Percentiles rank a stretch among this genome's conserved stretches.
These are phyloP conservation scores for Aspidoscelis tigris DNA, from an alignment of 2,113 vertebrate genomes.

Conservation along the genomic window DNA sequence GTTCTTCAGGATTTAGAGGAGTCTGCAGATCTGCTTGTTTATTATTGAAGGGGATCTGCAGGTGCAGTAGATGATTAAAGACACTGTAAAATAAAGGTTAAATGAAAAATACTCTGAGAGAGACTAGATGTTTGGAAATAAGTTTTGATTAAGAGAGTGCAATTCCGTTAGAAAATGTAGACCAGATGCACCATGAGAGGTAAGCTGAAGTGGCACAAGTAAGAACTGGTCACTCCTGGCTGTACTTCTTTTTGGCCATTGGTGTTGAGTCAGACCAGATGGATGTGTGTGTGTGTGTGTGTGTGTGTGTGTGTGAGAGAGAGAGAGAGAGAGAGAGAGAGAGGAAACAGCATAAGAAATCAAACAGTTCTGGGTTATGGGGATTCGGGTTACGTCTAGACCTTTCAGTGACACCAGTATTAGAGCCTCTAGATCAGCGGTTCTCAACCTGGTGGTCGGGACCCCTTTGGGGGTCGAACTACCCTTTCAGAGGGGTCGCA, in stretches of 20 bases:
- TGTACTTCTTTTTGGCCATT: background rate
- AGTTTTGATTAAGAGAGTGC: constrained; percentile 16
- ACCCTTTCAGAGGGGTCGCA: too few relatives aligned
- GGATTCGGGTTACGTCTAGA: background rate
- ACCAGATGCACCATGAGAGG: background rate
- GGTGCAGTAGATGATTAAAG: constrained; percentile 35
- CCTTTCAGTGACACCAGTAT: too few relatives aligned
- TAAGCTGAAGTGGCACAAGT: background rate
- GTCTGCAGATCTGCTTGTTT: background rate
- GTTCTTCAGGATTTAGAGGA: background rate
- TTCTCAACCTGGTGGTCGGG: too few relatives aligned
- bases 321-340: background rate
- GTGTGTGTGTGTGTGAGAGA: too few relatives aligned
- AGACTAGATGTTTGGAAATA: rapidly evolving
- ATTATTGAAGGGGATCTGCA: background rate
- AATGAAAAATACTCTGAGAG: constrained; percentile 9
- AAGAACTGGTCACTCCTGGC: background rate
- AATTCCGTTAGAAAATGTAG: constrained; percentile 4
- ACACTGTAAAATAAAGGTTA: constrained; percentile 27
- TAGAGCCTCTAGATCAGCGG: too few relatives aligned
- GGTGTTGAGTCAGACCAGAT: background rate
- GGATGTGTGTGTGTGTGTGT: too few relatives aligned
- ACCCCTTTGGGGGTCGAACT: too few relatives aligned
- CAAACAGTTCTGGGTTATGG: background rate
- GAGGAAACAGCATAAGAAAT: too few relatives aligned